Evolutionary conservation across 2,888 invertebrate genomes (phyloP).

Genomic region (Lithophane semibrunnea): DNA sequence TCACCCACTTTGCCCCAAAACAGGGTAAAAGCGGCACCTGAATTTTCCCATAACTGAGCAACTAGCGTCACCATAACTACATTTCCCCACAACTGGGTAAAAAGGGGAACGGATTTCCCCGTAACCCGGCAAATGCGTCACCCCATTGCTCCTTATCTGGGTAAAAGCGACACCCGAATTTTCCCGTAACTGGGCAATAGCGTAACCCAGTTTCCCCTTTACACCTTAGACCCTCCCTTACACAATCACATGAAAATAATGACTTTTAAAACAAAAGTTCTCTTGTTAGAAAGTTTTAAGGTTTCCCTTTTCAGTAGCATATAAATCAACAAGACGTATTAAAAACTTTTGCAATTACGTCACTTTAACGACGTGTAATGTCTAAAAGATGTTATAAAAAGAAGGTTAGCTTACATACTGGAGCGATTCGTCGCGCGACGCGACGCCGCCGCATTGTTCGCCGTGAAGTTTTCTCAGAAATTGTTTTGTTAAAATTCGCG

Average conservation of each 20-base stretch:
- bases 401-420: neutral
- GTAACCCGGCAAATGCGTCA: too few species aligned
- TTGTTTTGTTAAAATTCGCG: too few species aligned
- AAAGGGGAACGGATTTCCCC: neutral
- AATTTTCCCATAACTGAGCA: neutral
- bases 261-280: constrained; percentile 19
- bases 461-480: too few species aligned
- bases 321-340: constrained; percentile 3
- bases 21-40: too few species aligned
- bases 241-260: neutral
- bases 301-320: neutral
- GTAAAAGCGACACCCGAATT: neutral
- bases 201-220: neutral
- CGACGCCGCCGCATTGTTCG: too few species aligned
- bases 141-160: too few species aligned
- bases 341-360: constrained; percentile 30
- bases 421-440: too few species aligned
- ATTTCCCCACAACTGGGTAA: neutral
- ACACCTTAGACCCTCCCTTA: neutral
- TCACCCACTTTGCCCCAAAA: neutral
- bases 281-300: neutral
- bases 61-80: neutral
- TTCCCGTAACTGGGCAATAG: neutral
- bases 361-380: neutral
- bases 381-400: constrained; percentile 6